Evolutionary conservation across 2,888 invertebrate genomes (phyloP).

Genomic region (Chesias legatella): DNA sequence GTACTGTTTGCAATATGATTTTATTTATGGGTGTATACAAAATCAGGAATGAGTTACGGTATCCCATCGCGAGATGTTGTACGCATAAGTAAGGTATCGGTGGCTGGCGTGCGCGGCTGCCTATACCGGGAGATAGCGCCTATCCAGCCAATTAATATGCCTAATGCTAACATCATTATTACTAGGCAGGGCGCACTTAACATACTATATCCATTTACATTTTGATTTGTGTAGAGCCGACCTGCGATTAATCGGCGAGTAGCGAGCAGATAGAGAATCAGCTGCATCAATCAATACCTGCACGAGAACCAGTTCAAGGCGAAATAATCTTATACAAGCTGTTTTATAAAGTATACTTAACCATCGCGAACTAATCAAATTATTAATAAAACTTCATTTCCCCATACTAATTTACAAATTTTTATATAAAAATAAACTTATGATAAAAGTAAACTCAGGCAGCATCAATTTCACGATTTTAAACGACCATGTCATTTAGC

Average conservation of each 20-base stretch:
- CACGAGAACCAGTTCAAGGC: no score
- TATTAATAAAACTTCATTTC: no score
- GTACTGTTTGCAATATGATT: constrained; percentile 42
- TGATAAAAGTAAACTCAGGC: no score
- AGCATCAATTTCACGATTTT: no score
- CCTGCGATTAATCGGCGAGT: constrained; percentile 74
- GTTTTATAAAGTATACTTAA: no score
- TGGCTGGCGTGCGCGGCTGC: constrained; percentile 50
- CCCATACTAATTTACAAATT: no score
- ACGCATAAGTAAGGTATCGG: constrained; percentile 16
- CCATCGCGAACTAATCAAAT: no score
- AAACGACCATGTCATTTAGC: no score
- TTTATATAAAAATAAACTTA: no score
- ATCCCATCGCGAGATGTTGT: constrained; percentile 35
- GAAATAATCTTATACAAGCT: no score
- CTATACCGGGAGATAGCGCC: constrained; percentile 63
- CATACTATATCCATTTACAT: constrained; percentile 79
- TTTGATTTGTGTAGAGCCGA: constrained; percentile 77
- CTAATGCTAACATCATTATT: constrained; percentile 81
- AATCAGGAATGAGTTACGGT: constrained; percentile 33
- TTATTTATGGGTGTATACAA: constrained; percentile 34
- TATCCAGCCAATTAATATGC: constrained; percentile 78
- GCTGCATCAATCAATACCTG: constrained; percentile 8
- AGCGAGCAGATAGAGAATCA: constrained; percentile 37
- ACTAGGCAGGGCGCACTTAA: constrained; percentile 75